Conservation (phyloP, 2,113 vertebrate species). For the Genyomyrus donnyi region DNA sequence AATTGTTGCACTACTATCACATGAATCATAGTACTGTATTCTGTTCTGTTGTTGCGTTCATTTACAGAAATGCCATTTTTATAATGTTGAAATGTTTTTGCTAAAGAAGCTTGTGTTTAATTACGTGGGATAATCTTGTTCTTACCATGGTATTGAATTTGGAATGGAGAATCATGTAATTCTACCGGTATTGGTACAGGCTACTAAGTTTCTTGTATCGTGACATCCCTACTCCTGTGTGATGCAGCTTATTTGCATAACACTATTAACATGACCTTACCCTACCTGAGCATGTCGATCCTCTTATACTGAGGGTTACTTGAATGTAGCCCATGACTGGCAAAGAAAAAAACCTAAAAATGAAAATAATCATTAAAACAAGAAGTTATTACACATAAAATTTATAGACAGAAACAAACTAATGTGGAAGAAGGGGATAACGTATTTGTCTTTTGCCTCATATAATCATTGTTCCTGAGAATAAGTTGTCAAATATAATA, state of each 20-base stretch:
- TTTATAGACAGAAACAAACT: not conserved
- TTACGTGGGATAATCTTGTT: no score
- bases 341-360: not conserved
- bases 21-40: no score
- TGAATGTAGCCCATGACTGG: constrained; percentile 68
- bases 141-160: no score
- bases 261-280: not conserved
- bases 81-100: no score
- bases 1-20: no score
- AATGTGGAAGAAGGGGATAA: not conserved
- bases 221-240: not conserved
- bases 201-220: no score
- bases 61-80: no score
- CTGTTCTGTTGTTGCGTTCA: no score
- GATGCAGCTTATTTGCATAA: not conserved
- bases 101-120: no score
- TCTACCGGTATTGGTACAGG: no score
- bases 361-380: not conserved
- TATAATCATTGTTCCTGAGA: not conserved
- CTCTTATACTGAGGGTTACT: constrained; percentile 76
- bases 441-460: not conserved
- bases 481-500: not conserved
- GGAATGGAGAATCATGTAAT: no score
- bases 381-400: not conserved
- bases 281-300: constrained; percentile 74